Percentiles rank a stretch among this genome's conserved stretches.
Evolutionary conservation across 2,113 vertebrate genomes (phyloP).

Genomic region (Irena cyanogastra): DNA sequence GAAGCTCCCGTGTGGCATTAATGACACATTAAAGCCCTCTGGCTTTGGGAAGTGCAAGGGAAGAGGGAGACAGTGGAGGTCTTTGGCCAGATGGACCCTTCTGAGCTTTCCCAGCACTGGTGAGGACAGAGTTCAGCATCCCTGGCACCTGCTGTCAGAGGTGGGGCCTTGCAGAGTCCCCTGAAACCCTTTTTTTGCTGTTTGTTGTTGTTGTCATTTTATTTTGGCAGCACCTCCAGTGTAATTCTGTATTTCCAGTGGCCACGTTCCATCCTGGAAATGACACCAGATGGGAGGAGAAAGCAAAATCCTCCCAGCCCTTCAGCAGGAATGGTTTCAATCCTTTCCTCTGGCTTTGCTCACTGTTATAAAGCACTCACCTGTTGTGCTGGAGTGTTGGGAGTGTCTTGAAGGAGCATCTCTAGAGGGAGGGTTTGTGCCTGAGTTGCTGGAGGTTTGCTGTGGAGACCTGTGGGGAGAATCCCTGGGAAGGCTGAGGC

Average conservation of each 20-base stretch:
- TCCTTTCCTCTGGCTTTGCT: neutral
- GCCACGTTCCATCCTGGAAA: neutral
- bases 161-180: neutral
- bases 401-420: neutral
- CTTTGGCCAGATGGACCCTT: neutral
- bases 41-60: neutral
- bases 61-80: neutral
- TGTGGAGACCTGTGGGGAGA: neutral
- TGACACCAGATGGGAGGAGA: neutral
- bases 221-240: neutral
- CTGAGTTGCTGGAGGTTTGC: neutral
- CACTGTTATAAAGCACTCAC: neutral
- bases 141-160: accelerated
- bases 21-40: neutral
- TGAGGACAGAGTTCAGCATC: neutral
- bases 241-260: constrained; percentile 23
- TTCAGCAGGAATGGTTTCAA: neutral
- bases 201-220: neutral
- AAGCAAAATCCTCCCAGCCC: neutral
- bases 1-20: neutral
- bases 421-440: neutral
- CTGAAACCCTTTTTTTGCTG: neutral
- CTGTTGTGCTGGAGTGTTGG: neutral
- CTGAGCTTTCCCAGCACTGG: neutral
- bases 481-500: neutral